These are phyloP conservation scores for Cyclargus thomasi DNA, from an alignment of 1,140 invertebrate species.

Conservation along the genomic window DNA sequence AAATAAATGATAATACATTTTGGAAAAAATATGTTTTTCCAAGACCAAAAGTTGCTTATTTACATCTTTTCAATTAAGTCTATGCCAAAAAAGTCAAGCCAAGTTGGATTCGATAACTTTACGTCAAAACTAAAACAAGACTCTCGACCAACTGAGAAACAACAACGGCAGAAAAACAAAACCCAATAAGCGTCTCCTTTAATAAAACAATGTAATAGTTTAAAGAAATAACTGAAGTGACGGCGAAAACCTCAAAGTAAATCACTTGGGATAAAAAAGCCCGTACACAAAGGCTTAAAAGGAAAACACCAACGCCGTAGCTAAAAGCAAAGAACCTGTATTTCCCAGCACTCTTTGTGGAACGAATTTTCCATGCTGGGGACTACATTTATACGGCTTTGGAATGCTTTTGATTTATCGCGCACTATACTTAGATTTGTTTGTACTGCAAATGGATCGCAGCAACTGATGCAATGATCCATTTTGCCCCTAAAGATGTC, in stretches of 20 bases:
- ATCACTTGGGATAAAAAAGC: constrained; percentile 13
- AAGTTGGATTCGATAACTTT: too few species aligned
- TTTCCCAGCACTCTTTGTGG: constrained; percentile 30
- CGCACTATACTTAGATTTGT: constrained; percentile 12
- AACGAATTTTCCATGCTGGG: constrained; percentile 23
- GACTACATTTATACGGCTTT: constrained; percentile 26
- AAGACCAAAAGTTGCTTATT: too few species aligned
- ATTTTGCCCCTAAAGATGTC: not conserved
- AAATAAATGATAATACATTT: too few species aligned
- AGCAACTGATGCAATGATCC: not conserved
- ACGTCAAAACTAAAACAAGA: too few species aligned
- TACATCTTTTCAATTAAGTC: too few species aligned
- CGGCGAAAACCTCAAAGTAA: constrained; percentile 15
- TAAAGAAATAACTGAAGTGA: not conserved
- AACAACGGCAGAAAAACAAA: not conserved
- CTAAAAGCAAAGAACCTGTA: constrained; percentile 30
- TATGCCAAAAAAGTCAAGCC: too few species aligned
- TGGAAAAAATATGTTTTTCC: too few species aligned
- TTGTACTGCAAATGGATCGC: constrained; percentile 19
- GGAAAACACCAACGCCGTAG: constrained; percentile 28
- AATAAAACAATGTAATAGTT: constrained; percentile 10
- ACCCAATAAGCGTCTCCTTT: not conserved
- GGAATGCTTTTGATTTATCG: constrained; percentile 27
- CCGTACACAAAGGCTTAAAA: constrained; percentile 23
- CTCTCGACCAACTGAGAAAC: not conserved